These are phyloP conservation scores for Poecilia gillii DNA, from an alignment of 2,797 vertebrate genomes.

Conservation along the genomic window DNA sequence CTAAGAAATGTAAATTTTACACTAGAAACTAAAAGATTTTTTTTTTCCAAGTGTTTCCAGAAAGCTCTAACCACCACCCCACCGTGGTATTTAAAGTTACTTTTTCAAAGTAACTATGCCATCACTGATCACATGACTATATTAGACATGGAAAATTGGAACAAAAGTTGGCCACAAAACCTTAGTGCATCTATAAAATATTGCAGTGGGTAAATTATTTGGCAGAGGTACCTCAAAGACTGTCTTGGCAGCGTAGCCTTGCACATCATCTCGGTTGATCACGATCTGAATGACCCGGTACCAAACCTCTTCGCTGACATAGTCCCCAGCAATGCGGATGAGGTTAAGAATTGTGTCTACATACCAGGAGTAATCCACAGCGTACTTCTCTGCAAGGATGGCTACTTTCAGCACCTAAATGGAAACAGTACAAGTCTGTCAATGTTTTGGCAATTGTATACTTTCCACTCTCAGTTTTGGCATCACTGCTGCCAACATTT, in stretches of 20 bases:
- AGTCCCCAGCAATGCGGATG: constrained; percentile 96
- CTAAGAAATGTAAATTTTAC: too few relatives aligned
- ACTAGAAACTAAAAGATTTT: background rate
- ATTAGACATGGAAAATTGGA: background rate
- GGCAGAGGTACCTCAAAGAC: constrained; percentile 89
- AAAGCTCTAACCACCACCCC: background rate
- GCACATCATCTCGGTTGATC: constrained; percentile 96
- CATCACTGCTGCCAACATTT: background rate
- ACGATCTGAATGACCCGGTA: constrained; percentile 98
- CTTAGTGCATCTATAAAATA: background rate
- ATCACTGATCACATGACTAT: background rate
- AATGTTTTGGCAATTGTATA: background rate
- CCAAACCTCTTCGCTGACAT: constrained; percentile 98
- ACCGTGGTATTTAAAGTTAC: background rate
- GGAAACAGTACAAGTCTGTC: background rate
- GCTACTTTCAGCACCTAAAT: constrained; percentile 94
- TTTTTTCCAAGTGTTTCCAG: background rate
- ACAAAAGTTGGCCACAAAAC: background rate
- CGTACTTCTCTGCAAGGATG: constrained; percentile 97
- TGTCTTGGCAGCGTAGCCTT: constrained; percentile 97
- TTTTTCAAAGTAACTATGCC: too few relatives aligned
- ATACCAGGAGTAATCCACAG: constrained; percentile 98
- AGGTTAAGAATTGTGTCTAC: constrained; percentile 98
- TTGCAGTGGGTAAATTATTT: background rate
- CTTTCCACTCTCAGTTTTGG: background rate